Evolutionary conservation across 2,797 vertebrate species (phyloP).

Genomic region (Phoeniculus purpureus): DNA sequence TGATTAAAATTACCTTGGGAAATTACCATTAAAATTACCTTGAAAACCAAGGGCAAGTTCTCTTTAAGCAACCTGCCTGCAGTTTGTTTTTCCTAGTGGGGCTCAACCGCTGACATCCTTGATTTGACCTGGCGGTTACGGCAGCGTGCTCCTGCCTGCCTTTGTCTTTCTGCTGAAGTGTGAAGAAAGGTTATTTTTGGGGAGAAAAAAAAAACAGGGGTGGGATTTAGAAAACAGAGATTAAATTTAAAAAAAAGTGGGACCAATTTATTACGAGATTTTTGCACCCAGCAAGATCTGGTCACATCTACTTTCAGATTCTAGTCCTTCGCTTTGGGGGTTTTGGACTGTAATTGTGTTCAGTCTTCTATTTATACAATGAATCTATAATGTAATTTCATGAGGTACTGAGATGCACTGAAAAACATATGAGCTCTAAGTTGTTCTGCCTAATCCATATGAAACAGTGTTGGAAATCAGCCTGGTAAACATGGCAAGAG

Average conservation of each 20-base stretch:
- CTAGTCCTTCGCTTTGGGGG: slow-evolving; percentile 19
- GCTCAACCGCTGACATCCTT: background rate
- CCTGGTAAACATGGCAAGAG: slow-evolving; percentile 67
- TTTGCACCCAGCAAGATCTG: slow-evolving; percentile 32
- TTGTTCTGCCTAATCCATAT: slow-evolving; percentile 78
- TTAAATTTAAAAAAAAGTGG: slow-evolving; percentile 60
- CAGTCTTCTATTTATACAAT: slow-evolving; percentile 78
- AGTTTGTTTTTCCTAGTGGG: background rate
- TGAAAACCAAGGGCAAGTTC: background rate
- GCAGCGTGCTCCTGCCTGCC: background rate
- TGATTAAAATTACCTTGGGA: background rate
- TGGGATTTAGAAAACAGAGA: slow-evolving; percentile 36
- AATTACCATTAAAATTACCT: background rate
- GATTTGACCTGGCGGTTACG: background rate
- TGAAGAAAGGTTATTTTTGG: background rate
- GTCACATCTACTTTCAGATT: slow-evolving; percentile 31
- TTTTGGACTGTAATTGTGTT: slow-evolving; percentile 66
- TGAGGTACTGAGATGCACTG: slow-evolving; percentile 75
- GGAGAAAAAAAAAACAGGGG: background rate
- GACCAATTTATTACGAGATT: slow-evolving; percentile 47
- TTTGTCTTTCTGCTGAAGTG: background rate
- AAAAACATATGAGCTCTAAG: slow-evolving; percentile 66
- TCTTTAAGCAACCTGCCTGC: background rate
- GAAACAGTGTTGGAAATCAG: slow-evolving; percentile 77
- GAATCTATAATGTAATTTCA: slow-evolving; percentile 85